Base-by-base conservation (phyloP, 1,140 invertebrate genomes). In the Eriosoma lanigerum region DNA sequence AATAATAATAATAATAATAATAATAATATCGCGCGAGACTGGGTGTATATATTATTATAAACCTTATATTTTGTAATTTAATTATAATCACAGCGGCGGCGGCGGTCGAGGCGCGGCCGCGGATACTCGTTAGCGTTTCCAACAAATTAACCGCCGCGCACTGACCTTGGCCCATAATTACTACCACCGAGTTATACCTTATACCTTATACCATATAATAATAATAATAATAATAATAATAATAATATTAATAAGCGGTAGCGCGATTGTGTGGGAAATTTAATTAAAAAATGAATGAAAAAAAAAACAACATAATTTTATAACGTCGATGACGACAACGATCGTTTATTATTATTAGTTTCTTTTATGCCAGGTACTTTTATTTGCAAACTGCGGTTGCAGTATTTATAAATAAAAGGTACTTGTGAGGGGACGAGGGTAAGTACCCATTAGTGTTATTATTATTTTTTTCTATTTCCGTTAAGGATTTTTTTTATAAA, bases 1-100 rank as follows among this genome's bases (percentile, higher is more conserved):
- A 70, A 70, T 70, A 70, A 70, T 70, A 48, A 46, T 46, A 46
- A 68, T 68, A 68, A 70, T 70, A 70, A 70, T 70, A 70, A 70
- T 70, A 48, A 46, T 46, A 46, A 68, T 68, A 68, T 48, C 5
- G 10, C 38, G 64, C 64, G n/a, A 38, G 44, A n/a, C 21, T 29
- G 32, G 24, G 19, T 66, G 32, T 38, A 38, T 38, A 4, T 38
- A 38, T 38, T 38, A 38, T 38, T 38, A 38, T 38, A 4, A 38
- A 32, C 26, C 29, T 62, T n/a, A 38, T 26, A 46, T 68, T 68
- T 68, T 68, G 64, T 68, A 68, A 68, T 68, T 68, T 68, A 68
- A 68, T 68, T 68, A 68, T 68, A 68, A 68, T 68, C 38, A 68
- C 64, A 24, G 32, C 56, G 58, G 8, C 58, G 58, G 56, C 62